Evolutionary conservation across 2,797 vertebrate genomes (phyloP).

Genomic region (Clarias laeviceps): DNA sequence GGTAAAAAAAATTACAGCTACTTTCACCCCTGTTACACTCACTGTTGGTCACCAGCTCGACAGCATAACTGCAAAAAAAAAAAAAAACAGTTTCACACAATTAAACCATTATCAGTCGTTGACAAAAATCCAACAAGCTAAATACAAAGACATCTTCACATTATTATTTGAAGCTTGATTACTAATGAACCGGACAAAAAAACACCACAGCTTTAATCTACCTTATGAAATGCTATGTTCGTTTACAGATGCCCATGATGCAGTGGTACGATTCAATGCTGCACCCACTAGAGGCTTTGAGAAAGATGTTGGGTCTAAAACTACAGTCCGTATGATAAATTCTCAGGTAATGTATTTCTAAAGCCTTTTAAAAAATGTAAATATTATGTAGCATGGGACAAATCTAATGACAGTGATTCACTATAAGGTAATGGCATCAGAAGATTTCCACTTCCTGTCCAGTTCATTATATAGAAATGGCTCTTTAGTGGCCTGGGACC

Average conservation of each 20-base stretch:
- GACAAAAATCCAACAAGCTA: background rate
- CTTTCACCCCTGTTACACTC: too few relatives aligned
- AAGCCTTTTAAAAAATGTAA: background rate
- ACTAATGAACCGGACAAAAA: background rate
- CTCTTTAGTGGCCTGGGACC: slow-evolving; percentile 80
- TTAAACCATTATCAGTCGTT: background rate
- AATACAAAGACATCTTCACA: background rate
- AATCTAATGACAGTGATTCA: slow-evolving; percentile 5
- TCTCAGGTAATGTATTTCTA: slow-evolving; percentile 71
- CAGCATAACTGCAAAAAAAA: background rate
- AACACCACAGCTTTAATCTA: background rate
- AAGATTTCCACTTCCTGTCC: slow-evolving; percentile 78
- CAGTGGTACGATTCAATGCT: slow-evolving; percentile 78
- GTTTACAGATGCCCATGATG: slow-evolving; percentile 76
- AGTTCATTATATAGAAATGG: slow-evolving; percentile 79
- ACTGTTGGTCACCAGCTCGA: too few relatives aligned
- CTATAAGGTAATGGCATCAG: slow-evolving; percentile 77
- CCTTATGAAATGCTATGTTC: background rate
- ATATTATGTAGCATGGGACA: background rate
- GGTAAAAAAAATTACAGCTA: too few relatives aligned
- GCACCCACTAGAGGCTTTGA: slow-evolving; percentile 75
- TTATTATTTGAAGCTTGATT: background rate
- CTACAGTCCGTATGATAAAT: slow-evolving; percentile 79
- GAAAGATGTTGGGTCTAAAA: slow-evolving; percentile 79
- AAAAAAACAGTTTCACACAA: background rate